Base-by-base conservation (phyloP, 2,113 vertebrate genomes). In the Edolisoma coerulescens region DNA sequence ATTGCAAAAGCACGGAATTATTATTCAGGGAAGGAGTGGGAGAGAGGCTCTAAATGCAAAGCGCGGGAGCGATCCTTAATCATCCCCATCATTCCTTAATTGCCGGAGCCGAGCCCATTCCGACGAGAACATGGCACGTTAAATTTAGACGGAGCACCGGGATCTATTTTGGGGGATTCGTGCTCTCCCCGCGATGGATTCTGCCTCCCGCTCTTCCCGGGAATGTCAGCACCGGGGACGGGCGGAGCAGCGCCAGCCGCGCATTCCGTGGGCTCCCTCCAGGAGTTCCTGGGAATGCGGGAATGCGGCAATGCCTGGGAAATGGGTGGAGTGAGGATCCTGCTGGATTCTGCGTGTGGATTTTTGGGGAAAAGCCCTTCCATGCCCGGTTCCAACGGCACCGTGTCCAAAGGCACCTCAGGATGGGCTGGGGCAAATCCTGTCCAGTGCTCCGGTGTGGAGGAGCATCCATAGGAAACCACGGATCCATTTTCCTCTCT, bases 31-130 rank as follows among this genome's bases (percentile, higher is more conserved):
- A 87, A 93, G 85, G 82, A 92, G 91, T 74, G 77, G 96, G 91
- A 95, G 93, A 90, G 90, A 39, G 47, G 79, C 92, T 94, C 26
- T 37, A 35, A 64, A 90, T 37, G 85, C 87, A 32, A 35, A 91
- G 78, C 7, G 1, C 61, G 27, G 89, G 95, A 96, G 83, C 70
- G 50, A 90, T 67, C 94, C 93, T 95, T 95, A 93, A 97, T 97
- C 90, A 97, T 86, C 83, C 68, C 35, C 93, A 39, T 95, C 95
- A 95, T 95, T 84, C 80, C 89, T 4, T 91, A 95, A 97, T 90
- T 93, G 96, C 93, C 6, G 10, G 63, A 95, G 89, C 73, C 78
- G 54, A 88, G 92, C 27, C 95, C 94, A 4, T 70, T 54, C 94
- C 83, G 76, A 75, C 80, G 89, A 92, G 94, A 94, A 81, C 96